Percentiles rank a stretch among this genome's conserved stretches.
These are phyloP conservation scores for Hyperoplus lanceolatus DNA, from an alignment of 2,797 vertebrate genomes.

Conservation along the genomic window DNA sequence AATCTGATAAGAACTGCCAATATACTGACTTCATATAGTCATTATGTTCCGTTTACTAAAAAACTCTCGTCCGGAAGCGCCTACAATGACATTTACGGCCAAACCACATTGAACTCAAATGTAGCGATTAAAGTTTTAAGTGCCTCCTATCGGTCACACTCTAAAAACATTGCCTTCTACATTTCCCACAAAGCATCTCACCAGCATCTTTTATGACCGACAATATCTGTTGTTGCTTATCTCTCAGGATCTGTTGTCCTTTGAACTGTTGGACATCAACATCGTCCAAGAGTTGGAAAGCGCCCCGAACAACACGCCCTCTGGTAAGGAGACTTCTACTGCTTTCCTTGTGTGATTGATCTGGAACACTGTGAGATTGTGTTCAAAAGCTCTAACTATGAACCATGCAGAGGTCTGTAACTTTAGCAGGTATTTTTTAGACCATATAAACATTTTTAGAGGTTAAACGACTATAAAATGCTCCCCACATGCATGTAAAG, in stretches of 20 bases:
- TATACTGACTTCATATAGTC: too few species aligned
- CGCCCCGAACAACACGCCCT: constrained; percentile 94
- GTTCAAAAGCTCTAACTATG: background rate
- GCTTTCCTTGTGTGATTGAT: background rate
- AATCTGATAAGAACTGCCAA: too few species aligned
- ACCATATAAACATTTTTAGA: too few species aligned
- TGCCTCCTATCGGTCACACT: background rate
- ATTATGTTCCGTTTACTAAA: too few species aligned
- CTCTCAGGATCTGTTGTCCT: constrained; percentile 94
- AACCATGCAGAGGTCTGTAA: background rate
- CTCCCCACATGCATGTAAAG: background rate
- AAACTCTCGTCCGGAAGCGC: too few species aligned
- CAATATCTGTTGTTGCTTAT: constrained; percentile 1
- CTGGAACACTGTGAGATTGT: background rate
- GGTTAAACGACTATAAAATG: background rate
- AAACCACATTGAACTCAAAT: too few species aligned
- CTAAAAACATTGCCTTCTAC: background rate
- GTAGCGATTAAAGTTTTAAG: background rate
- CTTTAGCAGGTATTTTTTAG: background rate
- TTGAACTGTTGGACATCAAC: constrained; percentile 96
- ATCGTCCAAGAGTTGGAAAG: constrained; percentile 96
- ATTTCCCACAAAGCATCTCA: background rate
- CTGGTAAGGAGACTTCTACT: constrained; percentile 84
- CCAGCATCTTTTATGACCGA: background rate
- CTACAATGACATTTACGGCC: too few species aligned